Conservation (phyloP, 30 jellyfish, hydroid and myxozoan genomes). For the Chironex yamaguchii region DNA sequence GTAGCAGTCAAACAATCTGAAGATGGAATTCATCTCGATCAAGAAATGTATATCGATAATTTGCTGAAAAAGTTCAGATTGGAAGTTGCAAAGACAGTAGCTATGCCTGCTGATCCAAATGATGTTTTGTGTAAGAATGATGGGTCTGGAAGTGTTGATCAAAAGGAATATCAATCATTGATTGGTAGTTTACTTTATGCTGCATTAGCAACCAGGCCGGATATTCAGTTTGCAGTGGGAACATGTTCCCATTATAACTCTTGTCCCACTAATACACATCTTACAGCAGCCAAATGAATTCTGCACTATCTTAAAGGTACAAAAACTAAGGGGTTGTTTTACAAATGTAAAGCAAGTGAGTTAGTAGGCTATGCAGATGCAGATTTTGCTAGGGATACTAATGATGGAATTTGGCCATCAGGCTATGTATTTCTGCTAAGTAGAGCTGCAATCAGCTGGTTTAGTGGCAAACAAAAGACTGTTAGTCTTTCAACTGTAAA, state of each 20-base stretch:
- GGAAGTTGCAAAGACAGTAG: constrained; percentile 31
- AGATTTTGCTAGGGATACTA: too few relatives aligned
- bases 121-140: constrained; percentile 1
- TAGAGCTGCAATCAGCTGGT: too few relatives aligned
- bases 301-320: constrained; percentile 43
- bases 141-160: constrained; percentile 4
- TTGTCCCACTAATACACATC: not conserved
- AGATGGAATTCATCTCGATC: not conserved
- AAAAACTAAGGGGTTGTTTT: not conserved
- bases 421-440: too few relatives aligned
- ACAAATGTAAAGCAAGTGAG: too few relatives aligned
- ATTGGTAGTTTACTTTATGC: constrained; percentile 29
- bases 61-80: constrained; percentile 20
- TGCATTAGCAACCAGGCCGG: constrained; percentile 28
- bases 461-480: too few relatives aligned
- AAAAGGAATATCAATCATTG: constrained; percentile 16
- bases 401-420: too few relatives aligned
- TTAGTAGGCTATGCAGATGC: too few relatives aligned
- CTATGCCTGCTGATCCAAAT: constrained; percentile 22
- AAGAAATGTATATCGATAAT: not conserved
- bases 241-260: too few relatives aligned
- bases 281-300: constrained; percentile 31
- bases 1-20: constrained; percentile 1
- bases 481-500: too few relatives aligned
- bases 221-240: constrained; percentile 40